Percentiles rank a stretch among this genome's conserved stretches.
Conservation (phyloP, 2,797 vertebrate genomes). For the Artibeus jamaicensis region DNA sequence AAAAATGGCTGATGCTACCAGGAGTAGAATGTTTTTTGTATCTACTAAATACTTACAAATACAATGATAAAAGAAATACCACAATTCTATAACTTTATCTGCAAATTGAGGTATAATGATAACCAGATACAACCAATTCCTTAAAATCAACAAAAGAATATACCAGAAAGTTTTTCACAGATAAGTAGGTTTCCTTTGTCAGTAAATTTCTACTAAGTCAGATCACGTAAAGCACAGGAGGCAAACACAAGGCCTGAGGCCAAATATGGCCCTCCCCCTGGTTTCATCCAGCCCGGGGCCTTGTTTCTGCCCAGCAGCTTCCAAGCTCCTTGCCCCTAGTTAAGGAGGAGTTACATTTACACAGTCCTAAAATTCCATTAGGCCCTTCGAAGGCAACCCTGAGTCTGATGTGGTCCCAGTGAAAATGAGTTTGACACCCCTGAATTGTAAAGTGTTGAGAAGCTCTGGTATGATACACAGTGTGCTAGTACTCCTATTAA, state of each 20-base stretch:
- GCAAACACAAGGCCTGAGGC: no score
- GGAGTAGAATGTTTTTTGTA: background rate
- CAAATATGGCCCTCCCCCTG: no score
- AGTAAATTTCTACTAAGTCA: background rate
- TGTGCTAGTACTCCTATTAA: background rate
- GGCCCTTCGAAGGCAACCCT: no score
- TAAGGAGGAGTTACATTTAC: no score
- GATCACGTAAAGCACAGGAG: background rate
- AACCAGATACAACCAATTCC: background rate
- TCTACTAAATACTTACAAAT: background rate
- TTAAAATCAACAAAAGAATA: background rate
- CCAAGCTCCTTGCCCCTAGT: no score
- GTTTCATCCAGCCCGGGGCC: no score
- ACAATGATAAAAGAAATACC: background rate
- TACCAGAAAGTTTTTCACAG: background rate
- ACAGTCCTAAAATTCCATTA: no score
- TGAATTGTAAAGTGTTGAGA: background rate
- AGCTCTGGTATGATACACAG: background rate
- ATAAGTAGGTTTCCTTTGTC: background rate
- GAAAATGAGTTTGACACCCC: no score
- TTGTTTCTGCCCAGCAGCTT: no score
- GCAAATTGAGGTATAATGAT: background rate
- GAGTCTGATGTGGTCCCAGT: no score
- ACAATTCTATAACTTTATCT: background rate
- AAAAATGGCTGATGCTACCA: background rate